A percentile compares a stretch with the other conserved stretches of the same genome.
Conservation (phyloP, 2,888 invertebrate species). For the Anoplius nigerrimus region DNA sequence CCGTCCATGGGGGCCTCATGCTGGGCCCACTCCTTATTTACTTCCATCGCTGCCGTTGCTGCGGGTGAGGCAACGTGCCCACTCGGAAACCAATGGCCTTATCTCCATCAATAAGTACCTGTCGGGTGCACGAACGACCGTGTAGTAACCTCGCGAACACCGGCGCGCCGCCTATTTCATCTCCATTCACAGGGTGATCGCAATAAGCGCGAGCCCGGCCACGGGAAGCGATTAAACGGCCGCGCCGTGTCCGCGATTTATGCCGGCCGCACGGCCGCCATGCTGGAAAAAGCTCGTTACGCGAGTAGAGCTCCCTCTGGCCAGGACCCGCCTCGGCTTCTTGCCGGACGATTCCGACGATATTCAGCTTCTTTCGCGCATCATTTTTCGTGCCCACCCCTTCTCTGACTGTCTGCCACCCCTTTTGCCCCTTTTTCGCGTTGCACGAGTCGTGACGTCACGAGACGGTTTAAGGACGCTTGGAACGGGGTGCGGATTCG, state of each 20-base stretch:
- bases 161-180: conserved; percentile 39
- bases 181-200: conserved; percentile 50
- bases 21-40: conserved; percentile 54
- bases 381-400: too few species aligned
- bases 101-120: conserved; percentile 59
- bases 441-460: too few species aligned
- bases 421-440: neutral
- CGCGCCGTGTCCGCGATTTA: conserved; percentile 5
- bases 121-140: conserved; percentile 50
- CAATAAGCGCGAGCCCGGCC: conserved; percentile 23
- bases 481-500: too few species aligned
- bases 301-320: conserved; percentile 19
- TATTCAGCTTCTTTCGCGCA: too few species aligned
- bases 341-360: too few species aligned
- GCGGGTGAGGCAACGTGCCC: conserved; percentile 49
- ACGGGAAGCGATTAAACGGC: conserved; percentile 12
- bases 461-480: too few species aligned
- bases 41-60: conserved; percentile 37
- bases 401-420: neutral
- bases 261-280: conserved; percentile 1
- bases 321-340: conserved; percentile 24
- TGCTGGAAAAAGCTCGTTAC: conserved; percentile 6
- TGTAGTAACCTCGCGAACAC: conserved; percentile 39
- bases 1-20: conserved; percentile 53
- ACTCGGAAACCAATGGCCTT: conserved; percentile 49